These are phyloP conservation scores for Oncorhynchus gorbuscha DNA, from an alignment of 2,113 vertebrate genomes.

Conservation along the genomic window DNA sequence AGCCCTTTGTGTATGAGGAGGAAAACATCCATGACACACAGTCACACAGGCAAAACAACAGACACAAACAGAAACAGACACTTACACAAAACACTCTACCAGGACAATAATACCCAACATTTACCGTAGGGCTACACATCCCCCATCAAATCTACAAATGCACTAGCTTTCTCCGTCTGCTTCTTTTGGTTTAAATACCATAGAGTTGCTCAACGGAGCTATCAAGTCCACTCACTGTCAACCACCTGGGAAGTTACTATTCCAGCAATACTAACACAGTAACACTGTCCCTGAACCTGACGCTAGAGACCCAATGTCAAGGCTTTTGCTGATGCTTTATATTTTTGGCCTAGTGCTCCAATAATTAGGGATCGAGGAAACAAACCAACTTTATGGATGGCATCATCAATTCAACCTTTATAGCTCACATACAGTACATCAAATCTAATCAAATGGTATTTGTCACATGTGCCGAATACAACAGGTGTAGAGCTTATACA, in stretches of 20 bases:
- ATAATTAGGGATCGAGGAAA: too few species aligned
- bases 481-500: too few species aligned
- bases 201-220: too few species aligned
- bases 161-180: background rate
- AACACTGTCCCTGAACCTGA: too few species aligned
- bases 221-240: constrained; percentile 43
- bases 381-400: too few species aligned
- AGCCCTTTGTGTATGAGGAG: constrained; percentile 58
- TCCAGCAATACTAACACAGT: constrained; percentile 39
- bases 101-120: constrained; percentile 11
- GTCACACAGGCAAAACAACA: constrained; percentile 8
- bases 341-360: too few species aligned
- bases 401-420: background rate
- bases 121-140: background rate
- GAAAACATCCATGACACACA: constrained; percentile 61
- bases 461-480: too few species aligned
- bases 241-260: constrained; percentile 56
- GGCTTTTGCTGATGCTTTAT: too few species aligned
- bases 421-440: background rate
- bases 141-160: constrained; percentile 4
- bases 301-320: too few species aligned
- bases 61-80: background rate
- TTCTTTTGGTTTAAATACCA: too few species aligned
- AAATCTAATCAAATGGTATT: too few species aligned
- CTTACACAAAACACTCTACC: background rate